phyloP scores from a whole-genome alignment of 53 echinoderm and acorn worm genomes.

The Glandiceps talaboti region DNA sequence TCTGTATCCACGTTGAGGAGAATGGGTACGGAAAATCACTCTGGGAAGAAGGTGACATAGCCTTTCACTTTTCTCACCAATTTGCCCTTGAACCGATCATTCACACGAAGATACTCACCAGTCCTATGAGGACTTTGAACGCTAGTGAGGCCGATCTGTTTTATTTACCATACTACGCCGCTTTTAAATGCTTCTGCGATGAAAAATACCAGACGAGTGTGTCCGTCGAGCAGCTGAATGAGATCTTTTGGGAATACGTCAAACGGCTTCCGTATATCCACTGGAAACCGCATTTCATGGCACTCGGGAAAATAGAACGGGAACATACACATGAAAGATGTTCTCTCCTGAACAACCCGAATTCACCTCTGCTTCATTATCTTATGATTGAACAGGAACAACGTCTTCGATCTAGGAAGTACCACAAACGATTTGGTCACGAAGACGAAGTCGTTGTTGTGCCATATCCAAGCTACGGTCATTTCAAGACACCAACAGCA shows the following conservation, averaged over 20 bases:
- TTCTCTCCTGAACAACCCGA: slow-evolving; percentile 52
- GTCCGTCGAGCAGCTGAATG: slow-evolving; percentile 34
- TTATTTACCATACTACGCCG: slow-evolving; percentile 68
- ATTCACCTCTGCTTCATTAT: slow-evolving; percentile 48
- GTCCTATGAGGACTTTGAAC: slow-evolving; percentile 39
- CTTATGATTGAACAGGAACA: slow-evolving; percentile 61
- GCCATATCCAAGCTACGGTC: slow-evolving; percentile 67
- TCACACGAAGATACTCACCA: slow-evolving; percentile 46
- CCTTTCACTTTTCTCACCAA: slow-evolving; percentile 38
- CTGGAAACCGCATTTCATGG: slow-evolving; percentile 83
- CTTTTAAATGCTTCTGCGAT: slow-evolving; percentile 50
- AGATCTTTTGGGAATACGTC: slow-evolving; percentile 48
- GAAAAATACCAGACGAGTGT: slow-evolving; percentile 22
- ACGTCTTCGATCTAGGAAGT: slow-evolving; percentile 45
- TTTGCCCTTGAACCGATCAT: slow-evolving; percentile 43
- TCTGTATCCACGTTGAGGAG: slow-evolving; percentile 35
- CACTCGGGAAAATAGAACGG: slow-evolving; percentile 53
- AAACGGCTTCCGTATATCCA: too few relatives aligned
- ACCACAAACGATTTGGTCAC: slow-evolving; percentile 41
- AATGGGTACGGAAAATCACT: slow-evolving; percentile 48
- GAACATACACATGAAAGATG: slow-evolving; percentile 65
- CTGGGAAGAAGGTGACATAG: slow-evolving; percentile 32
- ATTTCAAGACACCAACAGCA: too few relatives aligned
- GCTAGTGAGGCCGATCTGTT: slow-evolving; percentile 57
- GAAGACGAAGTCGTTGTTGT: slow-evolving; percentile 55